Evolutionary conservation across 2,113 vertebrate genomes (phyloP), one percentile per base, ranked within the genome.

Genomic region (Oryzias melastigma): DNA sequence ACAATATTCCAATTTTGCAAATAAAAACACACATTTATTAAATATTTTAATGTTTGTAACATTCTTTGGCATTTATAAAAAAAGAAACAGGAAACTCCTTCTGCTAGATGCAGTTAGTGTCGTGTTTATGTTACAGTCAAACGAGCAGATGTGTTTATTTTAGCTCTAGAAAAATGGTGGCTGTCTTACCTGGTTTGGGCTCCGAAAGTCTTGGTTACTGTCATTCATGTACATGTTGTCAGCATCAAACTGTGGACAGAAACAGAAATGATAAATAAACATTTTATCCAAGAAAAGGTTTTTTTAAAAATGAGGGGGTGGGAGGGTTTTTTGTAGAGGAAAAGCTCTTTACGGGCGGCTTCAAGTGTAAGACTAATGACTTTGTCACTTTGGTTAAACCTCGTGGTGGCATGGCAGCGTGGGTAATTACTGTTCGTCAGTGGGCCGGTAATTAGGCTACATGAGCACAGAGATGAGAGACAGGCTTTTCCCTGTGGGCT

Each of bases 151-250:
- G 42, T 55, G 52, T 72, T 75, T 48, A 52, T 27, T 63, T 24
- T 44, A n/a, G 46, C 27, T n/a, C 56, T 61, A 41, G 35, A 45
- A 48, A 59, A 7, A 60, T 2, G 19, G 51, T 53, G 17, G 46
- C 40, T 55, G 4, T 7, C 93, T 91, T 89, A 98, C 96, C 94
- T 97, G 95, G 77, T 93, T 96, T 81, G 94, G 90, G 0, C 95
- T 93, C 68, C 96, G 94, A 80, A 95, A 95, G 81, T 97, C 96
- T 89, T 95, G 95, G 90, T 95, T 89, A 83, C 92, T 95, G 89
- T 97, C 95, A 65, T 93, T 97, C 95, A 97, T 92, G 89, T 95
- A 98, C 94, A 95, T 95, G 93, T 95, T 97, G 90, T 98, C 96
- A 92, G 94, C 96, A 94, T 97, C 96, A 95, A 97, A 97, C 96